Evolutionary conservation across 2,113 vertebrate genomes (phyloP), one percentile per base, ranked within the genome.

Genomic region (Odocoileus virginianus): DNA sequence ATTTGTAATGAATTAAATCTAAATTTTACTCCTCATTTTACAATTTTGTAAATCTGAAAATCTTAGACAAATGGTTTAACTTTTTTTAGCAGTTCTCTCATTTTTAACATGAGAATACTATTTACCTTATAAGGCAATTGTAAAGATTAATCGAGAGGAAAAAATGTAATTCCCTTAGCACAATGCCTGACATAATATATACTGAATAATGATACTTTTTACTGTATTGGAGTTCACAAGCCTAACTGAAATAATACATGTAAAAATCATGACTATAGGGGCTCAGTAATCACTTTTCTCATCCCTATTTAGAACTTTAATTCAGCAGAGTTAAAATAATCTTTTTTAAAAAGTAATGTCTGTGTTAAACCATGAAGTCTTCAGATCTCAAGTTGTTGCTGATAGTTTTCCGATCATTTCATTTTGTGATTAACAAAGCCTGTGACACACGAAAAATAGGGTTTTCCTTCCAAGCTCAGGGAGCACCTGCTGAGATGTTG

Each of bases 241-340:
- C 92, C 25, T 91, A 96, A 89, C 27, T 84, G 19, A 89, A 84
- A n/a, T n/a, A 50, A 78, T 36, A 92, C 7, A 33, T 11, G 16
- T 58, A 58, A 95, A 76, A 76, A 78, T 93, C 17, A 17, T 54
- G 74, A 95, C 67, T 71, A 33, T 55, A 79, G 30, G 36, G 25
- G 3, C 16, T 78, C 82, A 82, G 4, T 87, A 14, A 40, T 60
- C 85, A 27, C 64, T 55, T 67, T 95, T 95, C 47, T 92, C 40
- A 64, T 81, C 9, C 33, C 50, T 91, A 25, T 52, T n/a, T 47
- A 85, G 27, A 79, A 91, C n/a, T 96, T 95, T 89, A 92, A 94
- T 71, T 71, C 60, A 96, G 30, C 50, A 50, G 30, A 93, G 45
- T 84, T 87, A 52, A 95, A 95, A 67, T 87, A 94, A 84, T 91